Conservation (phyloP, 1,140 invertebrate genomes). For the Diabrotica virgifera region DNA sequence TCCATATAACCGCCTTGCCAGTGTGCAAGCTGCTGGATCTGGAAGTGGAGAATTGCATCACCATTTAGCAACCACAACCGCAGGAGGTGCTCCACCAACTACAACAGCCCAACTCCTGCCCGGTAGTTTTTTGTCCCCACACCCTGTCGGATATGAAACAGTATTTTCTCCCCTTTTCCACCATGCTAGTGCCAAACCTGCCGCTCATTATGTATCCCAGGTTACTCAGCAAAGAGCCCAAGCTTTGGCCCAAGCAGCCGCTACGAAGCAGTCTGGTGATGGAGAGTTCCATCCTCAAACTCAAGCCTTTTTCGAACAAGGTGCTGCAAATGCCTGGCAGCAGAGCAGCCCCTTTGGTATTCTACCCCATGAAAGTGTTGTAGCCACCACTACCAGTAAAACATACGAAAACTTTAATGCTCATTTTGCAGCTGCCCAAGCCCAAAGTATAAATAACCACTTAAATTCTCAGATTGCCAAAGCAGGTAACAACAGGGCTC, state of each 20-base stretch:
- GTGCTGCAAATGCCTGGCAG: slow-evolving; percentile 60
- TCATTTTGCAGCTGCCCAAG: slow-evolving; percentile 63
- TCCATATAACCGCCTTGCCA: slow-evolving; percentile 63
- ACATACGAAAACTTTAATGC: slow-evolving; percentile 62
- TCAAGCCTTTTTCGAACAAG: slow-evolving; percentile 64
- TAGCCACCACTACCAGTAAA: slow-evolving; percentile 61
- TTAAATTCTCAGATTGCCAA: slow-evolving; percentile 60
- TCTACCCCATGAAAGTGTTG: slow-evolving; percentile 72
- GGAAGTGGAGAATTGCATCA: slow-evolving; percentile 59
- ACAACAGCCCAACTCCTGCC: slow-evolving; percentile 64
- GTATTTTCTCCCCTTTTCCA: slow-evolving; percentile 71
- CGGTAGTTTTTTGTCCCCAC: slow-evolving; percentile 65
- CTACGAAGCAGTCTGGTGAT: slow-evolving; percentile 55
- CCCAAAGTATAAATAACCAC: slow-evolving; percentile 57
- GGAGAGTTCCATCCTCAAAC: slow-evolving; percentile 54
- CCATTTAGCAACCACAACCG: slow-evolving; percentile 56
- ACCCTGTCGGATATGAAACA: slow-evolving; percentile 65
- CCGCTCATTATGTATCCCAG: slow-evolving; percentile 35
- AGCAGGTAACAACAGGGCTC: slow-evolving; percentile 46
- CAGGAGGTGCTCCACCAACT: slow-evolving; percentile 56
- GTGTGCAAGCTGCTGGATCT: slow-evolving; percentile 58
- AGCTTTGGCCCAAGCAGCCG: slow-evolving; percentile 47
- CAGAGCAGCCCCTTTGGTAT: slow-evolving; percentile 73
- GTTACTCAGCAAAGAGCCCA: slow-evolving; percentile 51
- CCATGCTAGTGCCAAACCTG: slow-evolving; percentile 49